phyloP scores from a whole-genome alignment of 1,140 invertebrate species.

The Goniozus legneri region DNA sequence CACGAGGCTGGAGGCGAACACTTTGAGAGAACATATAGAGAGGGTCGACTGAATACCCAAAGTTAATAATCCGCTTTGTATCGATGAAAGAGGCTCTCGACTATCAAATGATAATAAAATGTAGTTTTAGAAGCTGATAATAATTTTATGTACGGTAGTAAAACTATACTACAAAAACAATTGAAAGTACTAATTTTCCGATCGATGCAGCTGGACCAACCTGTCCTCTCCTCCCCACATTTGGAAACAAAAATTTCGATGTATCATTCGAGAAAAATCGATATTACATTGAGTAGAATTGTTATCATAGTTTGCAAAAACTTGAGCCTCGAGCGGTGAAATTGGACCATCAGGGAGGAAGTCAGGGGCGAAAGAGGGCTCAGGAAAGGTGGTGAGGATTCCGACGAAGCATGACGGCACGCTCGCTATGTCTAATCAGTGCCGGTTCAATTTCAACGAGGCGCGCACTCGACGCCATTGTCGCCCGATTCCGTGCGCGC shows the following conservation, averaged over 20 bases:
- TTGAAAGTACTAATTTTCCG: too few relatives aligned
- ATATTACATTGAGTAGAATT: background rate
- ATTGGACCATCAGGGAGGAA: conserved; percentile 27
- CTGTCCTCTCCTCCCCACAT: too few relatives aligned
- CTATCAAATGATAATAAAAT: too few relatives aligned
- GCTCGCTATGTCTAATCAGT: conserved; percentile 50
- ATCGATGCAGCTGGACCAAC: too few relatives aligned
- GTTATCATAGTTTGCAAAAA: conserved; percentile 9
- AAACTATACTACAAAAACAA: too few relatives aligned
- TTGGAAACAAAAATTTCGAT: background rate
- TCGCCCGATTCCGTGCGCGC: conserved; percentile 38
- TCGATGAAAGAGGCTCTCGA: too few relatives aligned
- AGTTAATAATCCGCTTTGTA: too few relatives aligned
- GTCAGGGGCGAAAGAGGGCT: background rate
- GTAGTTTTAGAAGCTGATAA: too few relatives aligned
- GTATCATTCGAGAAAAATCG: background rate
- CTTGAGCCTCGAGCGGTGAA: conserved; percentile 19
- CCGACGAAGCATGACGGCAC: conserved; percentile 41
- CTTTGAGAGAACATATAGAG: too few relatives aligned
- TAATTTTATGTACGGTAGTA: background rate
- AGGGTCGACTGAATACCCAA: too few relatives aligned
- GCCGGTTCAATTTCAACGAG: conserved; percentile 51
- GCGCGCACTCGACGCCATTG: conserved; percentile 36
- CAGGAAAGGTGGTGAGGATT: conserved; percentile 38
- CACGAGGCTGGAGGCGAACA: too few relatives aligned